Base-by-base conservation (phyloP, 2,113 vertebrate genomes). In the Cyphomyrus plagiostoma region DNA sequence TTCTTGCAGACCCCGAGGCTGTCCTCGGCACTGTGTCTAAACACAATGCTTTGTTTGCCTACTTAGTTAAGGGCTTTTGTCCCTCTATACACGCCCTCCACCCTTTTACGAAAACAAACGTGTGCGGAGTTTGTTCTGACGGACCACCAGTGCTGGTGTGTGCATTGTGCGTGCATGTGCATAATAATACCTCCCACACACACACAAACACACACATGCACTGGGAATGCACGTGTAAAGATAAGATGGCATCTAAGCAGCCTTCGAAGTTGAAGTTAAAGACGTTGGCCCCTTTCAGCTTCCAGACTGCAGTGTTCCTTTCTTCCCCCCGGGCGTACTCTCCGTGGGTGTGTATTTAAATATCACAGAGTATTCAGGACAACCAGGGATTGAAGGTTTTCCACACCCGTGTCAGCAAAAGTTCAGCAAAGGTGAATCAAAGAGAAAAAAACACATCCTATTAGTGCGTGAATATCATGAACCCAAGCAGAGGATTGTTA, bases 1-100 rank as follows among this genome's bases (percentile, higher is more conserved):
- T 3, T 46, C 45, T 42, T 13, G 13, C 15, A n/a, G 48, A 49
- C 85, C 85, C 48, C 92, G 92, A 92, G 94, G 90, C 90, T 92
- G 93, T 93, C 91, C 93, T 92, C 94, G 93, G 92, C 92, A 88
- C 92, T 91, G 93, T 93, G 30, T 92, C 94, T 94, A 93, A 95
- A 95, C 94, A 94, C 77, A 94, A 95, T 30, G 88, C 90, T 91
- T 91, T 95, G 94, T 95, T 95, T 95, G 95, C 94, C 94, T 93
- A 93, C 91, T 53, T 82, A 49, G 42, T 30, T 50, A 50, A 49
- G 48, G 88, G 49, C 74, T 89, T 89, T 77, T 46, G 66, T 23
- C 46, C 49, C 35, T 66, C 50, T 48, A 5, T 23, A 70, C 39
- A 46, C 42, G 19, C 82, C 45, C 82, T 21, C 82, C 82, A 84